Evolutionary conservation across 2,888 invertebrate genomes (phyloP), one percentile per base, ranked within the genome.

Genomic region (Parasteatoda lunata): DNA sequence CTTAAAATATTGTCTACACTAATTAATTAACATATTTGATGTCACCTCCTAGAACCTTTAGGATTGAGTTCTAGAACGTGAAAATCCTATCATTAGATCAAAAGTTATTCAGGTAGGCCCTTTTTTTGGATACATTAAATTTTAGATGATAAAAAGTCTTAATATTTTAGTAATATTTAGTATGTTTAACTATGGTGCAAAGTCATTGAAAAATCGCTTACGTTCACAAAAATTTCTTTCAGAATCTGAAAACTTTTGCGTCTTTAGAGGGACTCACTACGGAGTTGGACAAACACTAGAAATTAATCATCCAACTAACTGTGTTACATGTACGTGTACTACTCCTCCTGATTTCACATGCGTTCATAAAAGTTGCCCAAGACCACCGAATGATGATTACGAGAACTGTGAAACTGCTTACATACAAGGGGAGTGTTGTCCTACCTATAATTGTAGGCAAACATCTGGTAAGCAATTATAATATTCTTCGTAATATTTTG

Each of bases 291-390:
- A 88, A 15, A 30, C 51, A 3, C 5, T 88, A 65, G 80, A 84
- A 13, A 84, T 80, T 30, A 45, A 66, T 45, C 87, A 87, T 49
- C 87, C 87, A 1, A 84, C 82, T 9, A 68, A 77, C 15, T 89
- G 89, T 48, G 87, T 89, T 47, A 86, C 88, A 2, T 89, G 89
- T 64, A 70, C 65, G 6, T 89, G 89, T 54, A 11, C 15, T 15
- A 77, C 76, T 2, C 89, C 89, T 3, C 89, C 89, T 0, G 89
- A 88, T n/a, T 77, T 89, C 64, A 87, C 88, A 0, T 89, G 89
- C 69, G 70, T 89, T 9, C 88, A 88, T 49, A 81, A 48, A 54
- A 70, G 45, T 5, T 89, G 89, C 47, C 82, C 85, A 5, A 13
- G 59, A 11, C 88, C 88, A 8, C 76, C 79, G 0, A 71, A 76